Evolutionary conservation across 2,888 invertebrate genomes (phyloP).

Genomic region (Mesorhabditis spiculigera): DNA sequence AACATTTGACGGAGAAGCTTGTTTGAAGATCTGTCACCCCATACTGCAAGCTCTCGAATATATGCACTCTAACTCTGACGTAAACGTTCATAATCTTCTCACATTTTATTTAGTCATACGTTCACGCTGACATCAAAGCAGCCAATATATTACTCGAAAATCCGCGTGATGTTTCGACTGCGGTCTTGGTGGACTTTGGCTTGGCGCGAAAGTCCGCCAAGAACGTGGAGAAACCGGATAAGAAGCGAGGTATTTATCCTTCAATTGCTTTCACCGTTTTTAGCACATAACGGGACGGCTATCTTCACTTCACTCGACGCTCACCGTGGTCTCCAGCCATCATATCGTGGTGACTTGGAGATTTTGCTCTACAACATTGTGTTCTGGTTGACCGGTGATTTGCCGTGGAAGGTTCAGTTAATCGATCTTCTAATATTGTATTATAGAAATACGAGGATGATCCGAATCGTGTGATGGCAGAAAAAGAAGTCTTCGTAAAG

Average conservation of each 20-base stretch:
- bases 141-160: slow-evolving; percentile 74
- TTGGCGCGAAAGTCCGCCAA: slow-evolving; percentile 30
- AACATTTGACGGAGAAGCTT: not conserved
- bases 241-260: slow-evolving; percentile 28
- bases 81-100: not conserved
- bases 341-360: slow-evolving; percentile 77
- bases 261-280: slow-evolving; percentile 14
- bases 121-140: slow-evolving; percentile 97
- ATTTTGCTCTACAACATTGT: slow-evolving; percentile 88
- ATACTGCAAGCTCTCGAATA: slow-evolving; percentile 85
- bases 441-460: slow-evolving; percentile 1
- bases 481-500: slow-evolving; percentile 9
- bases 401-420: slow-evolving; percentile 50
- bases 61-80: slow-evolving; percentile 79
- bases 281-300: slow-evolving; percentile 90
- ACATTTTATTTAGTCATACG: slow-evolving; percentile 69
- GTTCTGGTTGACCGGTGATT: slow-evolving; percentile 81
- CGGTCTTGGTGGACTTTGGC: slow-evolving; percentile 41
- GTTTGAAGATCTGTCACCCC: slow-evolving; percentile 32
- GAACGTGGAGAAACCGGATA: slow-evolving; percentile 42
- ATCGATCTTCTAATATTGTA: not conserved
- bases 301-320: slow-evolving; percentile 97
- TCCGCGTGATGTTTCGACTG: slow-evolving; percentile 15
- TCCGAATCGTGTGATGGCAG: not conserved
- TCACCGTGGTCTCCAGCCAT: slow-evolving; percentile 64